These are phyloP conservation scores for Vollenhovia emeryi DNA, from an alignment of 1,140 invertebrate genomes.

Conservation along the genomic window DNA sequence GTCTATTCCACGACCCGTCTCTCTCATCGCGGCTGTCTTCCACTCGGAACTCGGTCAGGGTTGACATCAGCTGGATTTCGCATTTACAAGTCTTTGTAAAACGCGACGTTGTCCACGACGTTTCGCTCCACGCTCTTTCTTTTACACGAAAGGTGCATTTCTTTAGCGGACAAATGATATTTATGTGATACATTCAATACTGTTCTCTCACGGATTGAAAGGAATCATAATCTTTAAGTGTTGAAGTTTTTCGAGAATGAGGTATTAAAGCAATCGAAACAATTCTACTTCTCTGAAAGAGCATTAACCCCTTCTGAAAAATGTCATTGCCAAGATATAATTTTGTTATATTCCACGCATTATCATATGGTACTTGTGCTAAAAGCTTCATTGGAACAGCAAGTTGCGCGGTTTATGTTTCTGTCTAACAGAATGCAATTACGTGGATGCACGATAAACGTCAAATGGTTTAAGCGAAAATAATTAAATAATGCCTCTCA, in stretches of 20 bases:
- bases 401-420: not conserved
- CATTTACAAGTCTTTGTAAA: constrained; percentile 35
- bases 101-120: constrained; percentile 7
- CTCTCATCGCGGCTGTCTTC: constrained; percentile 1
- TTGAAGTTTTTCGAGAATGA: not conserved
- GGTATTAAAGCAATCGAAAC: too few relatives aligned
- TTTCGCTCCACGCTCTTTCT: not conserved
- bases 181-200: not conserved
- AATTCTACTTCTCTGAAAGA: not conserved
- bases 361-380: not conserved
- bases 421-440: constrained; percentile 3
- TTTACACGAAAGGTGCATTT: not conserved
- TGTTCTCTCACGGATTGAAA: not conserved
- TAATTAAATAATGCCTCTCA: constrained; percentile 36
- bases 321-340: not conserved
- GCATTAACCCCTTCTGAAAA: not conserved
- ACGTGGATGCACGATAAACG: not conserved
- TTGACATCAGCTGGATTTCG: constrained; percentile 27
- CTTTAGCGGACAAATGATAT: not conserved
- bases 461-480: constrained; percentile 10
- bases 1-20: constrained; percentile 40
- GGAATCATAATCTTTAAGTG: not conserved
- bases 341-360: too few relatives aligned
- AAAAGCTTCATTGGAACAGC: not conserved
- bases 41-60: constrained; percentile 65